These are phyloP conservation scores for Biston stratarius DNA, from an alignment of 2,888 invertebrate species.

Conservation along the genomic window DNA sequence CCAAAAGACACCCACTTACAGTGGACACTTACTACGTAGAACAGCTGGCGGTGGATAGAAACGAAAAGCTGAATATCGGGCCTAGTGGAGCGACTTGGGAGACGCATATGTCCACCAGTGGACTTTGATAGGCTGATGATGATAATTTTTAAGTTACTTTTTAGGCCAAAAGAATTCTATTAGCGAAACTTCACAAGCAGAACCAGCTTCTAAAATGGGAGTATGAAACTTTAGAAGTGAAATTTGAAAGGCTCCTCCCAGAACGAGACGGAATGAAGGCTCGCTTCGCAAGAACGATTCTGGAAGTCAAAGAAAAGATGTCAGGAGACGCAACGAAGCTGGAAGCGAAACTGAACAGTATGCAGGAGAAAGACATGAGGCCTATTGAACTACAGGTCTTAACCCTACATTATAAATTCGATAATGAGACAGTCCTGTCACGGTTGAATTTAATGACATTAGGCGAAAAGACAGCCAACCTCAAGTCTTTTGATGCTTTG, in stretches of 20 bases:
- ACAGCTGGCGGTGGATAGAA: no score
- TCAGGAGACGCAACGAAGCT: conserved; percentile 93
- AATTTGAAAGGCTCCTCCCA: conserved; percentile 90
- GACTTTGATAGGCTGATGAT: no score
- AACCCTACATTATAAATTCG: not conserved
- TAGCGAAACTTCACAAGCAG: conserved; percentile 81
- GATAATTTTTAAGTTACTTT: conserved; percentile 30
- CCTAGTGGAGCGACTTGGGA: no score
- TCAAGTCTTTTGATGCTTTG: no score
- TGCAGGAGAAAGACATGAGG: conserved; percentile 88
- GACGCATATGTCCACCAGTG: no score
- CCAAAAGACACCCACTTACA: no score
- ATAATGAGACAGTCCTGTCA: no score
- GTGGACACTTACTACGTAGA: no score
- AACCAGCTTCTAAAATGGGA: conserved; percentile 88
- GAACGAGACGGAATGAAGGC: conserved; percentile 93
- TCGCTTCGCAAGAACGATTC: conserved; percentile 92
- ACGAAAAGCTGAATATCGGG: no score
- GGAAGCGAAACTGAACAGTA: conserved; percentile 91
- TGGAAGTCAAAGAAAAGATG: conserved; percentile 95
- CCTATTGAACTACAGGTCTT: conserved; percentile 87
- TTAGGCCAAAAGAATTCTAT: conserved; percentile 86
- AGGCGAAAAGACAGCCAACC: no score
- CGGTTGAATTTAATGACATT: no score
- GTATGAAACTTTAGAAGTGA: conserved; percentile 90